These are phyloP conservation scores for Medauroidea extradentata DNA, from an alignment of 1,140 invertebrate genomes.

Conservation along the genomic window DNA sequence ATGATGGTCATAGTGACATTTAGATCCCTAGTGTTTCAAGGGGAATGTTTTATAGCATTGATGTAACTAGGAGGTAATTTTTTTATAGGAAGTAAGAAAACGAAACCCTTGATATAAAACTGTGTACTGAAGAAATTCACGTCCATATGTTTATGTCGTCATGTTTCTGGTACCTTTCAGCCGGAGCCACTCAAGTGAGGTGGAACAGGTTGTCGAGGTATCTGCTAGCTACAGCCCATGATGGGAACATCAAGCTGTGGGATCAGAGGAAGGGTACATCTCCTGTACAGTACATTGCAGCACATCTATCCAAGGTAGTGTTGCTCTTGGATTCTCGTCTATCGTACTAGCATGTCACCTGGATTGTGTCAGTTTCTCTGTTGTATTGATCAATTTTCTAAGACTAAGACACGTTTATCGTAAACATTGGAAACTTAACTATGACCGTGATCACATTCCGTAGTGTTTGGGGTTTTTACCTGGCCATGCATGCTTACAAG, in stretches of 20 bases:
- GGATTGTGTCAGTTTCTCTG: background rate
- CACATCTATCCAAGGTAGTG: constrained; percentile 75
- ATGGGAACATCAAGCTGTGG: constrained; percentile 93
- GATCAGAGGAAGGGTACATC: constrained; percentile 83
- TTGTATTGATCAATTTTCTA: constrained; percentile 1
- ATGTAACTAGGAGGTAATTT: background rate
- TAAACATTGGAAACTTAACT: background rate
- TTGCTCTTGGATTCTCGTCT: constrained; percentile 13
- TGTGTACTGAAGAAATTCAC: background rate
- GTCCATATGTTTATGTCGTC: background rate
- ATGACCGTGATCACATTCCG: too few relatives aligned
- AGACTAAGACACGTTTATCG: too few relatives aligned
- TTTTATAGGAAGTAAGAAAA: background rate
- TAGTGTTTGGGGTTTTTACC: too few relatives aligned
- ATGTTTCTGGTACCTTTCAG: constrained; percentile 43
- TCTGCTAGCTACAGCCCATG: constrained; percentile 88
- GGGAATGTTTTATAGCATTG: too few relatives aligned
- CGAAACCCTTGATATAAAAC: background rate
- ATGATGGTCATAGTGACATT: too few relatives aligned
- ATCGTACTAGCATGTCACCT: constrained; percentile 6
- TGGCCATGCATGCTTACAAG: too few relatives aligned
- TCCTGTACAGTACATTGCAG: constrained; percentile 88
- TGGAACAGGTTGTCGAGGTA: constrained; percentile 85
- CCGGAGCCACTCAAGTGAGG: constrained; percentile 88
- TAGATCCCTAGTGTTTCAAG: too few relatives aligned